Evolutionary conservation across 2,888 invertebrate genomes (phyloP).

Genomic region (Dolichopus griseipennis): DNA sequence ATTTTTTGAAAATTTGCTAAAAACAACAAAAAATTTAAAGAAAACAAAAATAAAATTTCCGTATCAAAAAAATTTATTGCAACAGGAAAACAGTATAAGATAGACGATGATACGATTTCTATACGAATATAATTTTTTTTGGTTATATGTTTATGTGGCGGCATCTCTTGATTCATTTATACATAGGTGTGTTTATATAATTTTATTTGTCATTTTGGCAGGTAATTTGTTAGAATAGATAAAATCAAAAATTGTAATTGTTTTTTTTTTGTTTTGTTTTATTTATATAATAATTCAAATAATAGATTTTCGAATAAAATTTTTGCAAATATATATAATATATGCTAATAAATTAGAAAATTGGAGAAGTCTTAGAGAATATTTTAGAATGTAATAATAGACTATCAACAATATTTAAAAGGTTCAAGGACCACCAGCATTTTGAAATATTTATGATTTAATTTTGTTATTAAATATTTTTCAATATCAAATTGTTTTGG

Average conservation of each 20-base stretch:
- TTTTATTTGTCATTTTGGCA: constrained; percentile 6
- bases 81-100: not conserved
- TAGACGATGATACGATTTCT: not conserved
- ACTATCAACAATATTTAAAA: too few relatives aligned
- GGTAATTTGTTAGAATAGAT: not conserved
- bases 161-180: not conserved
- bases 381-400: too few relatives aligned
- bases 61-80: not conserved
- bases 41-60: not conserved
- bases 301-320: too few relatives aligned
- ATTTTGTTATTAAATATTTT: too few relatives aligned
- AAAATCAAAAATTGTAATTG: not conserved
- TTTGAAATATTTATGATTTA: too few relatives aligned
- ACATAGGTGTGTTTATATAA: constrained; percentile 2
- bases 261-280: constrained; percentile 17
- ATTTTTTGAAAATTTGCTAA: too few relatives aligned
- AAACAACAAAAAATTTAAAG: too few relatives aligned
- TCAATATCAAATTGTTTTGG: too few relatives aligned
- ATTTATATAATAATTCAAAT: constrained; percentile 44
- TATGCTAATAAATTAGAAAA: too few relatives aligned
- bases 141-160: not conserved
- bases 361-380: too few relatives aligned
- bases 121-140: not conserved
- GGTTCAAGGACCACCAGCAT: too few relatives aligned
- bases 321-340: too few relatives aligned